Base-by-base conservation (phyloP, 2,888 invertebrate species). In the Hydropsyche betteni region DNA sequence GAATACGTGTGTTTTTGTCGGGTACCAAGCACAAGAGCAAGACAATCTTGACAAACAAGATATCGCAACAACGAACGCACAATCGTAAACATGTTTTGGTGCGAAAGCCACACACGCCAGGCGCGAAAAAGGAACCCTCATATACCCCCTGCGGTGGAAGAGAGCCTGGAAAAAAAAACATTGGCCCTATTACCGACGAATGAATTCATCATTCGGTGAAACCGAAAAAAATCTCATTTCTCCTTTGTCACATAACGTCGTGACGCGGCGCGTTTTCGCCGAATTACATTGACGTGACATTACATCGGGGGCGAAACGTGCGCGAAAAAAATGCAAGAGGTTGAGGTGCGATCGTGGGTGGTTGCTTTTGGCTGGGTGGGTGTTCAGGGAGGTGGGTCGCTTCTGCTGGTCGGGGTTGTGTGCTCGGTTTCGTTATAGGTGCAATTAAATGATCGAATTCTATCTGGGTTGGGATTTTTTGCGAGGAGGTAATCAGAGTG, bases 11-110 rank as follows among this genome's bases (percentile, higher is more conserved):
- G 74, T 75, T 75, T 75, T 75, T 50, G 44, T 68, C 69, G 44
- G 7, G 52, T 24, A 24, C 24, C 24, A 24, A 24, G 44, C 44
- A 44, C 44, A 10, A 44, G 44, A 4, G 52, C 34, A 14, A 75
- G 53, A 71, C 75, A 75, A 75, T 71, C 64, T 75, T 38, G 64
- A 64, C 75, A 75, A 70, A 75, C 75, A 70, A 75, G 75, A 75
- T 61, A 75, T 75, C 75, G 33, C 61, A 75, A 44, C 24, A 36
- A 44, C 16, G 36, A 38, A 16, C 50, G 53, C 58, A 75, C 70
- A 71, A 71, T 75, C 75, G 75, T 75, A 75, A 75, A 75, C 75
- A 70, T 75, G 75, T 75, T 75, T 75, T 75, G 58, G 58, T 5
- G 64, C 33, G 8, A 34, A 64, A 33, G 36, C 36, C 36, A 10